Base-by-base conservation (phyloP, 1,140 invertebrate genomes). In the Bicyclus anynana region DNA sequence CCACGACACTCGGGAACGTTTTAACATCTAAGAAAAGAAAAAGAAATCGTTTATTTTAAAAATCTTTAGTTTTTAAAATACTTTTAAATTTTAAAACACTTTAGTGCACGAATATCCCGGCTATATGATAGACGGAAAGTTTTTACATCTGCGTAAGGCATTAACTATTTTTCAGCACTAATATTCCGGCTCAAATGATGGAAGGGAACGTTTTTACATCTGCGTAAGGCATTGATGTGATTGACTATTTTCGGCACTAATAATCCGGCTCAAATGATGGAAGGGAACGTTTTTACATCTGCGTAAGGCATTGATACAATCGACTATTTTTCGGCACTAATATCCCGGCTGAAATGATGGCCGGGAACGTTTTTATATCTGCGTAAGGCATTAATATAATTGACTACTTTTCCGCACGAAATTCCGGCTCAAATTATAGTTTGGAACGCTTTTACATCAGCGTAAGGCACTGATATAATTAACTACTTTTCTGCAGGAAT, bases 371-470 rank as follows among this genome's bases (percentile, higher is more conserved):
- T n/a, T 46, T 62, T 38, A 73, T 53, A 5, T 53, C 72, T 73
- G 51, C 3, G 37, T 16, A 16, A 16, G 0, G 13, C 3, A 14
- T 23, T 23, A 7, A 7, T 7, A 7, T n/a, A n/a, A n/a, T n/a
- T n/a, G n/a, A n/a, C n/a, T n/a, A n/a, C n/a, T n/a, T n/a, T n/a
- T n/a, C n/a, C n/a, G n/a, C n/a, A n/a, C n/a, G n/a, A n/a, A n/a
- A n/a, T n/a, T n/a, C 53, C 50, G 38, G 49, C 59, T 27, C 55
- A 47, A 29, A 10, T 49, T 20, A 14, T 58, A 50, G 53, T 18
- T 37, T 57, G 53, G 46, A 53, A 70, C 59, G 56, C n/a, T n/a
- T 46, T 62, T 38, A 73, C 55, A 5, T 53, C 72, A 72, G 51
- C 3, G 37, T 16, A 16, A 16, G 0, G 13, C 3, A 14, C 7